phyloP scores from a whole-genome alignment of 2,113 vertebrate species.

The Mystacornis crossleyi region DNA sequence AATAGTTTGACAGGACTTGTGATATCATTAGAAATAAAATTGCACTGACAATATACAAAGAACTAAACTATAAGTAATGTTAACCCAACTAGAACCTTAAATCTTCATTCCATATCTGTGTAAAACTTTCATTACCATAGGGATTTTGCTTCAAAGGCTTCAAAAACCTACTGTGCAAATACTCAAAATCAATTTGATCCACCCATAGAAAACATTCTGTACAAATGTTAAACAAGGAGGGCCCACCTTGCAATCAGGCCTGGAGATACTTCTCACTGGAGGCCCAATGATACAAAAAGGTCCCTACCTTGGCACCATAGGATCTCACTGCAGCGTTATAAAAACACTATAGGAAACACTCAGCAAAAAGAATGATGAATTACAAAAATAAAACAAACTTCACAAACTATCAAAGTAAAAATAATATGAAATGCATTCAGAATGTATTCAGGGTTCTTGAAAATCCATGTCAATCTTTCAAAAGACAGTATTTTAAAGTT shows the following conservation, averaged over 20 bases:
- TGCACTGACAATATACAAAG: background rate
- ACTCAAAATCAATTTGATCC: background rate
- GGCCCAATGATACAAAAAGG: background rate
- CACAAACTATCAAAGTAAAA: background rate
- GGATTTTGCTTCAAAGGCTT: background rate
- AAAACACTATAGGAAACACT: background rate
- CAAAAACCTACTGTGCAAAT: background rate
- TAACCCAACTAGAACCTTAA: background rate
- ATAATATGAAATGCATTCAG: background rate
- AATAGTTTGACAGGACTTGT: background rate
- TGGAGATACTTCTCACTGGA: background rate
- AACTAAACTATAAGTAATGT: background rate
- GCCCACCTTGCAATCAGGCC: background rate
- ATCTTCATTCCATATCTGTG: background rate
- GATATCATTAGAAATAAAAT: background rate
- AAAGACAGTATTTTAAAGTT: background rate
- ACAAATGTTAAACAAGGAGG: background rate
- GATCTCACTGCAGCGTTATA: background rate
- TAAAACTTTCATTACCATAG: background rate
- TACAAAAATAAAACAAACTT: background rate
- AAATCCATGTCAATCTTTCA: background rate
- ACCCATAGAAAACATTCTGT: background rate
- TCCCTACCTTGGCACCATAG: background rate
- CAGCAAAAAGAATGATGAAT: background rate
- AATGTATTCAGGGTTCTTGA: background rate